Evolutionary conservation across 2,113 vertebrate genomes (phyloP).

Genomic region (Epinephelus lanceolatus): DNA sequence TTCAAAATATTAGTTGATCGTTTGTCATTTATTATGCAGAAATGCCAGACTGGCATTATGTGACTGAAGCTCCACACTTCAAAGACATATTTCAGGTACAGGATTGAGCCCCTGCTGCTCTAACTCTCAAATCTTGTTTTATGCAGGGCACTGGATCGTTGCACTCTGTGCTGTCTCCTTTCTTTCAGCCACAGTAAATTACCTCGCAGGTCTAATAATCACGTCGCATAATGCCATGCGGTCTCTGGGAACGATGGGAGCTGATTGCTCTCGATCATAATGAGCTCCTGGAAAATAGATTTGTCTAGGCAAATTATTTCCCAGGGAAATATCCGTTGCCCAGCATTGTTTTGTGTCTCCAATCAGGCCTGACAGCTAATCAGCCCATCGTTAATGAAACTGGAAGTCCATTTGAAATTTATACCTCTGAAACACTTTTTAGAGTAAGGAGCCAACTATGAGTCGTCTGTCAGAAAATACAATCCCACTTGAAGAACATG

Average conservation of each 20-base stretch:
- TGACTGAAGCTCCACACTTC: too few species aligned
- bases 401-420: slow-evolving; percentile 39
- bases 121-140: slow-evolving; percentile 6
- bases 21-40: not conserved
- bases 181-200: slow-evolving; percentile 27
- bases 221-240: slow-evolving; percentile 40
- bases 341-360: slow-evolving; percentile 29
- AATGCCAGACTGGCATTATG: not conserved
- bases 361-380: slow-evolving; percentile 65
- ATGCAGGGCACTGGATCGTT: not conserved
- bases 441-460: slow-evolving; percentile 4
- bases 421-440: slow-evolving; percentile 37
- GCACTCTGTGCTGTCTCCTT: slow-evolving; percentile 11
- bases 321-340: slow-evolving; percentile 69
- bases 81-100: not conserved
- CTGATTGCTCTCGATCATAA: slow-evolving; percentile 75
- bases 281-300: slow-evolving; percentile 75
- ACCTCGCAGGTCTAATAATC: slow-evolving; percentile 62
- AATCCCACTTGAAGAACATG: slow-evolving; percentile 8
- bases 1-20: not conserved
- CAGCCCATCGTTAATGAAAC: slow-evolving; percentile 55
- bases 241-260: slow-evolving; percentile 53
- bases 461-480: slow-evolving; percentile 5
- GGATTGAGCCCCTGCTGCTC: not conserved
- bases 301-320: slow-evolving; percentile 73